Conservation (phyloP, 1,140 invertebrate genomes). For the Drosophila saltans region DNA sequence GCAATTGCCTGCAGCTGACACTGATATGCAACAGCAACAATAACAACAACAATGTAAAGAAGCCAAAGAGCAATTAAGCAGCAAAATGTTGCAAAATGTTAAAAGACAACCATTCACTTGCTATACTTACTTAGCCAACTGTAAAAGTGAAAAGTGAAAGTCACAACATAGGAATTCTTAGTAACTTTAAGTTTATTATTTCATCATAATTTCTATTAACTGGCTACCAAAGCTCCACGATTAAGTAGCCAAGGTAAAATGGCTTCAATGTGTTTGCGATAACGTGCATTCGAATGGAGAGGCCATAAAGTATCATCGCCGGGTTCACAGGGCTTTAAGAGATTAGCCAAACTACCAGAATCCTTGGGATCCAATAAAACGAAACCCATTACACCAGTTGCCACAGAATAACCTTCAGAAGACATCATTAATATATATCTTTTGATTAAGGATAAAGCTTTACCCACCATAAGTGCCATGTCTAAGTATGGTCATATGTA, state of each 20-base stretch:
- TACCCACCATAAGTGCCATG: conserved; percentile 59
- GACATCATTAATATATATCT: too few relatives aligned
- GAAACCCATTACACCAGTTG: conserved; percentile 63
- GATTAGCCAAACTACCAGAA: conserved; percentile 54
- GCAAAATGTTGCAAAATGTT: conserved; percentile 24
- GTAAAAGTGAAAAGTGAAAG: background rate
- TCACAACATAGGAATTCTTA: background rate
- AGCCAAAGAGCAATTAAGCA: conserved; percentile 55
- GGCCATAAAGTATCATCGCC: conserved; percentile 47
- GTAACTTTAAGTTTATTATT: background rate
- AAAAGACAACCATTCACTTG: conserved; percentile 5
- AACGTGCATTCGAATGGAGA: conserved; percentile 51
- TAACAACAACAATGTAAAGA: conserved; percentile 17
- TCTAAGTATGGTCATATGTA: conserved; percentile 57
- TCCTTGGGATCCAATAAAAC: conserved; percentile 70
- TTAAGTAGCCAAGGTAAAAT: conserved; percentile 71
- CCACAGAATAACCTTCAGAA: conserved; percentile 33
- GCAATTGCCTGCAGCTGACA: conserved; percentile 43
- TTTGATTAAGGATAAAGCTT: too few relatives aligned
- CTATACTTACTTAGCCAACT: conserved; percentile 2
- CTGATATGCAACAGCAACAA: conserved; percentile 33
- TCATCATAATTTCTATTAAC: conserved; percentile 16
- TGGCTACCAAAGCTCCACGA: conserved; percentile 48
- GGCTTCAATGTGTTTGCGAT: conserved; percentile 58
- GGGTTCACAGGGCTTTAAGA: conserved; percentile 43